These are phyloP conservation scores for Oxycera nigricornis DNA, from an alignment of 2,888 invertebrate species.

Conservation along the genomic window DNA sequence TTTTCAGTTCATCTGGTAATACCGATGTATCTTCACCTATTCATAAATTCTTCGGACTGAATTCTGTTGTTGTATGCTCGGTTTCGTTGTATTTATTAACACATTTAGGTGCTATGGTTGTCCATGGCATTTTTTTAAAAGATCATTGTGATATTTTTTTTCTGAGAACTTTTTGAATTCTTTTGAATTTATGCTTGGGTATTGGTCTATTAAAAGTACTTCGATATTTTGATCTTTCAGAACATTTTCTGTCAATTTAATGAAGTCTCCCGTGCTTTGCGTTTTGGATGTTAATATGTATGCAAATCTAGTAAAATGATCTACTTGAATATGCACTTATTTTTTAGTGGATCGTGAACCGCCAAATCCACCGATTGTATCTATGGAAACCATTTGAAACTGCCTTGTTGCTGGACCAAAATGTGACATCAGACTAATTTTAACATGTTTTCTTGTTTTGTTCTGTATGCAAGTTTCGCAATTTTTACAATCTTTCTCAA, in stretches of 20 bases:
- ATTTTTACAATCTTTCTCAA: neutral
- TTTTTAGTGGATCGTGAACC: conserved; percentile 53
- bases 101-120: no score
- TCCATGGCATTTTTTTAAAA: no score
- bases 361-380: conserved; percentile 54
- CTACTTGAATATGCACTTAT: conserved; percentile 53
- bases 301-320: conserved; percentile 53
- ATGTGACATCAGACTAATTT: neutral
- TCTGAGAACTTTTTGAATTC: conserved; percentile 52
- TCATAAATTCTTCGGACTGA: no score
- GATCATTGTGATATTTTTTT: conserved; percentile 43
- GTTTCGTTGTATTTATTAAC: no score
- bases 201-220: conserved; percentile 53
- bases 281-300: conserved; percentile 52
- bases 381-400: conserved; percentile 53
- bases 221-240: conserved; percentile 48
- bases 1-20: no score
- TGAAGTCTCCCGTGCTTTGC: conserved; percentile 52
- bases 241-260: conserved; percentile 49
- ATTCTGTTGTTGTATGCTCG: no score
- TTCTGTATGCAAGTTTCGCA: no score
- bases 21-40: no score
- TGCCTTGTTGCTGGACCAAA: conserved; percentile 48
- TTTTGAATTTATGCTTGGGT: conserved; percentile 53
- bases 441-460: neutral